Base-by-base conservation (phyloP, 1,140 invertebrate species). In the Bacillus rossius region DNA sequence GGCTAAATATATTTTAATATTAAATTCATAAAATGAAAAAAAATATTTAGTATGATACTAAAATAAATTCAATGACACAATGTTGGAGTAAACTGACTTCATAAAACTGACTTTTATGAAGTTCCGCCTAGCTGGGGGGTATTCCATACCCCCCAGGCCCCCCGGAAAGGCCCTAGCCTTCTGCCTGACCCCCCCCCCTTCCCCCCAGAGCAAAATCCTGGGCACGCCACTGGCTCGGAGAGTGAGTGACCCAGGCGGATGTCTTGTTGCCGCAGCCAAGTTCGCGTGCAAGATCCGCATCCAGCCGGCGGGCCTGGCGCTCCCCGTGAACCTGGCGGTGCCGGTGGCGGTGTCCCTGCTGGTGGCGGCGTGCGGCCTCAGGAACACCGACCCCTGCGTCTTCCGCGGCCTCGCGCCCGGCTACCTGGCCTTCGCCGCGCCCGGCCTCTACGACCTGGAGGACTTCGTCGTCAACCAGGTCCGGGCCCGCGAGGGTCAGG, bases 261-360 rank as follows among this genome's bases (percentile, higher is more conserved):
- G 22, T 3, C 7, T 26, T 2, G 14, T 5, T 34, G 1, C 70
- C 71, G 16, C 69, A 84, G 81, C 89, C 61, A 96, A 96, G 76
- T 96, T 96, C 67, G 91, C 94, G 14, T 97, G 94, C 76, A 96
- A 96, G 77, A 96, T 98, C 66, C 82, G 95, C 61, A 96, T 96
- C 55, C 94, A 98, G 76, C 90, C 91, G 26, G 95, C 97, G 77
- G 94, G 93, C 70, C 97, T 96, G 69, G 92, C 94, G 0, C 92
- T 98, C 62, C 94, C 96, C 0, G 87, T 98, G 0, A 95, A 89
- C 71, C 78, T 98, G 53, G 89, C 91, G 0, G 91, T 96, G 62
- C 94, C 94, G 0, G 82, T 96, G 0, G 84, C 89, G 0, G 87
- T 97, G 20, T 94, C 91, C 1, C 72, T 96, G 16, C 73, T 96